Percentiles rank a stretch among this genome's conserved stretches.
Conservation (phyloP, 2,888 invertebrate genomes). For the Cryptus armator region DNA sequence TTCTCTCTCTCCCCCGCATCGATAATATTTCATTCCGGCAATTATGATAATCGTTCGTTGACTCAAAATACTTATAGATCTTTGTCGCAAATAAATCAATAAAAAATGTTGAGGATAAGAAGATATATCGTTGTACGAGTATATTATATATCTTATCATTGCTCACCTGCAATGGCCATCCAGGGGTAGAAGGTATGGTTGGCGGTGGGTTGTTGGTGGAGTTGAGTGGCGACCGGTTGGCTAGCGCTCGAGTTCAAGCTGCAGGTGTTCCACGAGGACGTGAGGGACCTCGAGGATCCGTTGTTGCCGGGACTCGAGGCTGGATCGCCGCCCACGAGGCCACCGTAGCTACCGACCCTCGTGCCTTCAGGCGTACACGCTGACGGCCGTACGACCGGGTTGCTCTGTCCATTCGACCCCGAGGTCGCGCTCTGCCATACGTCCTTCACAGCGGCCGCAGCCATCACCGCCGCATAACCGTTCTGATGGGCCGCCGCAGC, state of each 20-base stretch:
- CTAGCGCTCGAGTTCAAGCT: constrained; percentile 93
- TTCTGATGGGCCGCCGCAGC: constrained; percentile 86
- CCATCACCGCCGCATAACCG: constrained; percentile 90
- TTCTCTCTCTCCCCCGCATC: constrained; percentile 68
- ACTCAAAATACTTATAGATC: constrained; percentile 51
- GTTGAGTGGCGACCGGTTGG: constrained; percentile 92
- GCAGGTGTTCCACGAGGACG: constrained; percentile 96
- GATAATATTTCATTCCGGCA: constrained; percentile 80
- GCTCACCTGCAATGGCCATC: constrained; percentile 99
- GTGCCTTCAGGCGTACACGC: constrained; percentile 95
- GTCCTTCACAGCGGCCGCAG: constrained; percentile 88
- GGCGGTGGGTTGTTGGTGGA: constrained; percentile 94
- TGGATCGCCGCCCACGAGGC: constrained; percentile 91
- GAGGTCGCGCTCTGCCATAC: constrained; percentile 91
- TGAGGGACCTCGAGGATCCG: constrained; percentile 87
- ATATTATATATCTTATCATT: neutral
- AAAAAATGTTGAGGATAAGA: neutral
- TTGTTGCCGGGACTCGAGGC: constrained; percentile 90
- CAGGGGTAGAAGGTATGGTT: constrained; percentile 98
- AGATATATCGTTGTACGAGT: neutral
- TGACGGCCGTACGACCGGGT: constrained; percentile 90
- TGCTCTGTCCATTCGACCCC: constrained; percentile 88
- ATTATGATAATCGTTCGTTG: constrained; percentile 80
- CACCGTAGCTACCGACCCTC: constrained; percentile 91
- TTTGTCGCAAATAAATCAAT: neutral